Conservation (phyloP, 2,888 invertebrate genomes). For the Cyclophora punctaria region DNA sequence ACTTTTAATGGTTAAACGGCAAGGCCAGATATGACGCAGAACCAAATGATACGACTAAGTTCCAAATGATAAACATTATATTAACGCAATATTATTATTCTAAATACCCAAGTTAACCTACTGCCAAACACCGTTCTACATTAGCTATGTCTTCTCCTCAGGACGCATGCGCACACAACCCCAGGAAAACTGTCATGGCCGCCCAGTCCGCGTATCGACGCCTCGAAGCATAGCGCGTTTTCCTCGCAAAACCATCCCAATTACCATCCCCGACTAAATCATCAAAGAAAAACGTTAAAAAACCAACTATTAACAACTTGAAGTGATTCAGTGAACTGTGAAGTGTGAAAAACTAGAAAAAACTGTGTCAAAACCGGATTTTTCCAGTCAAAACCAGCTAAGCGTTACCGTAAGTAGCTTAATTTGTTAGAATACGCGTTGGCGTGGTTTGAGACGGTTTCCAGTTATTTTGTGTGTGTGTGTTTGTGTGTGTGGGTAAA, state of each 20-base stretch:
- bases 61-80: too few species aligned
- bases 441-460: conserved; percentile 3
- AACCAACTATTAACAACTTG: conserved; percentile 1
- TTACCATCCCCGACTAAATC: conserved; percentile 13
- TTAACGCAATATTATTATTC: too few species aligned
- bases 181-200: conserved; percentile 65
- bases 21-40: too few species aligned
- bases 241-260: conserved; percentile 9
- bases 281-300: conserved; percentile 15
- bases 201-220: conserved; percentile 67
- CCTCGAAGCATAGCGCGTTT: conserved; percentile 41
- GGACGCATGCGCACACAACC: conserved; percentile 55
- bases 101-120: neutral
- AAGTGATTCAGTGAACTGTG: conserved; percentile 27
- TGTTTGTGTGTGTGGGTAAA: conserved; percentile 1
- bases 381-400: conserved; percentile 37
- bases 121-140: neutral
- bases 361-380: conserved; percentile 35
- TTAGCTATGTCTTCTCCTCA: conserved; percentile 9
- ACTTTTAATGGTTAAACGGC: too few species aligned
- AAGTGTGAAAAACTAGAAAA: conserved; percentile 19
- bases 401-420: conserved; percentile 45
- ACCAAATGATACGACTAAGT: too few species aligned
- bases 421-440: neutral
- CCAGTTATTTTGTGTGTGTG: conserved; percentile 12